phyloP scores from a whole-genome alignment of 2,797 vertebrate genomes.

The Brachymystax lenok region DNA sequence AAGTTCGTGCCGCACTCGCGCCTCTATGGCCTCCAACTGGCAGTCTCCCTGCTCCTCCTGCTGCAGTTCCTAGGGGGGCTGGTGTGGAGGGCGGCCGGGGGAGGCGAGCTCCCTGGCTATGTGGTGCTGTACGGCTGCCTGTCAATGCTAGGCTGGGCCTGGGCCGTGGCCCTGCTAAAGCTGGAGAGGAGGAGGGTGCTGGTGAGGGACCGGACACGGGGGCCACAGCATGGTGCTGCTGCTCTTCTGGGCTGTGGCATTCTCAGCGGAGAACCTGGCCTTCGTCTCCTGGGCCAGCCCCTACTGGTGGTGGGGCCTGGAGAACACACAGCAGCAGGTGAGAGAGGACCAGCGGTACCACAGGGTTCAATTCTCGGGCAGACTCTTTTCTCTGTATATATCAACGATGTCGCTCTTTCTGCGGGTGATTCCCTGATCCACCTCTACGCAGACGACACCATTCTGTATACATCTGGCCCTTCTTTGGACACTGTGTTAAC shows the following conservation, averaged over 20 bases:
- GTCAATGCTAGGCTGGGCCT: slow-evolving; percentile 78
- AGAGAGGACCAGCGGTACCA: slow-evolving; percentile 10
- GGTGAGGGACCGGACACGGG: slow-evolving; percentile 78
- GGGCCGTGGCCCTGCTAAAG: slow-evolving; percentile 79
- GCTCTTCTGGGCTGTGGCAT: slow-evolving; percentile 87
- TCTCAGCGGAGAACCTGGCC: slow-evolving; percentile 87
- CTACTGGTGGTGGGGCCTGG: slow-evolving; percentile 84
- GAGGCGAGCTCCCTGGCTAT: slow-evolving; percentile 78
- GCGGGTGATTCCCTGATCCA: no score
- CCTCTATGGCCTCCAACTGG: slow-evolving; percentile 80
- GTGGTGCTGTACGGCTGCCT: slow-evolving; percentile 81
- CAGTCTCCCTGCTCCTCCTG: slow-evolving; percentile 78
- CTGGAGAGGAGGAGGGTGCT: slow-evolving; percentile 82
- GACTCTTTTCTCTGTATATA: no score
- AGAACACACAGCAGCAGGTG: slow-evolving; percentile 77
- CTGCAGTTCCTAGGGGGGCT: slow-evolving; percentile 76
- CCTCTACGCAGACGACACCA: no score
- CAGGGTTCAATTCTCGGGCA: no score
- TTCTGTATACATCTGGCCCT: no score
- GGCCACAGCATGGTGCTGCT: slow-evolving; percentile 87
- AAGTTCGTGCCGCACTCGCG: slow-evolving; percentile 84
- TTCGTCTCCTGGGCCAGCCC: slow-evolving; percentile 90
- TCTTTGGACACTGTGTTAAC: no score
- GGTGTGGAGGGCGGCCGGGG: slow-evolving; percentile 68
- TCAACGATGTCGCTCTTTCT: no score